Conservation (phyloP, 2,113 vertebrate species). For the Entomyzon cyanotis region DNA sequence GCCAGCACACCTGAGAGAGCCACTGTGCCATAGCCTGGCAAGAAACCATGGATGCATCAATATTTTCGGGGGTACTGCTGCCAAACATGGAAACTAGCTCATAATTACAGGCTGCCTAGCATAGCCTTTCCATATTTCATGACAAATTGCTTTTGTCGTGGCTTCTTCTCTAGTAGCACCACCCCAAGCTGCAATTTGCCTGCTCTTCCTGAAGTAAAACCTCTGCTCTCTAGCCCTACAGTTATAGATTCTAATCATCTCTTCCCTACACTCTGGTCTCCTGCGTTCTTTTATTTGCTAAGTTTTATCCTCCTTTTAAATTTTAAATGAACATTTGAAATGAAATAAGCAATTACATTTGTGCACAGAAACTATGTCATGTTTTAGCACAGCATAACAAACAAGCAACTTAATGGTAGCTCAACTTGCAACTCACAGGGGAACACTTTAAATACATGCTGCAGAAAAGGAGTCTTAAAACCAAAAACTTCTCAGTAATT, state of each 20-base stretch:
- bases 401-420: not conserved
- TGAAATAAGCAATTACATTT: not conserved
- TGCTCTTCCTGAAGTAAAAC: not conserved
- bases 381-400: not conserved
- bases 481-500: not conserved
- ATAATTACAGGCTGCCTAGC: slow-evolving; percentile 37
- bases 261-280: not conserved
- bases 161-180: not conserved
- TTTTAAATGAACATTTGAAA: not conserved
- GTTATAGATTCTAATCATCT: not conserved
- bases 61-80: not conserved
- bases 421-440: not conserved
- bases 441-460: not conserved
- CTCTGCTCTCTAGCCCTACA: not conserved
- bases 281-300: not conserved
- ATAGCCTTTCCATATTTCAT: slow-evolving; percentile 1
- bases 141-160: not conserved
- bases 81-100: not conserved
- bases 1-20: slow-evolving; percentile 46
- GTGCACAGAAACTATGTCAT: not conserved
- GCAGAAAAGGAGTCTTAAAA: not conserved
- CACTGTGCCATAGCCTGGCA: not conserved
- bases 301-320: not conserved
- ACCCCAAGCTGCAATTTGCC: not conserved
- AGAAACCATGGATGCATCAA: not conserved